These are phyloP conservation scores for Aplochiton taeniatus DNA, from an alignment of 2,797 vertebrate species.

Conservation along the genomic window DNA sequence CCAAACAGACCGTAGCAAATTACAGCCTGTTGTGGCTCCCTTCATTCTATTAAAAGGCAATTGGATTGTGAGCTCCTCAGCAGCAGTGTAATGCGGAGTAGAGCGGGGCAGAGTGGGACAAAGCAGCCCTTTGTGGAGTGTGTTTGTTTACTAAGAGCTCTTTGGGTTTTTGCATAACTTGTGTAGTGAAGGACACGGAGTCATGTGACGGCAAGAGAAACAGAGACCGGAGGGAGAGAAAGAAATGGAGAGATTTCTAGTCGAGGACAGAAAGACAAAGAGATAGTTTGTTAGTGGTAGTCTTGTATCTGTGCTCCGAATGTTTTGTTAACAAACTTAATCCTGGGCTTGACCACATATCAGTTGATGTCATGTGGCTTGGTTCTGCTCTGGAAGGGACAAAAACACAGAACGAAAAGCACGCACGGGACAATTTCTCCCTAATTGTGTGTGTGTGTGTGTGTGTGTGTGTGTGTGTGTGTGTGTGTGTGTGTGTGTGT, in stretches of 20 bases:
- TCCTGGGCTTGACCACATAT: conserved; percentile 54
- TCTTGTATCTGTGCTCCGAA: conserved; percentile 50
- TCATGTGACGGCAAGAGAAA: conserved; percentile 74
- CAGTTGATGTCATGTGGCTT: conserved; percentile 62
- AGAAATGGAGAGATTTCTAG: conserved; percentile 42
- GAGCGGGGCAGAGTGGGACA: conserved; percentile 58
- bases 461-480: too few relatives aligned
- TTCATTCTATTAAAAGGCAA: conserved; percentile 39
- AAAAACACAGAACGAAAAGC: conserved; percentile 22
- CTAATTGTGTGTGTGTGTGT: conserved; percentile 24
- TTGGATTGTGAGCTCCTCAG: conserved; percentile 41
- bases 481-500: conserved; percentile 23
- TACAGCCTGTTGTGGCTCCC: too few relatives aligned
- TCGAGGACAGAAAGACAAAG: conserved; percentile 58
- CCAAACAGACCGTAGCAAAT: too few relatives aligned
- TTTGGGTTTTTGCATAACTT: conserved; percentile 78
- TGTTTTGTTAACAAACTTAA: conserved; percentile 71
- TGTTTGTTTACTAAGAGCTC: conserved; percentile 78
- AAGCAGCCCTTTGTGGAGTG: conserved; percentile 70
- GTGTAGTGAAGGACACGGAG: conserved; percentile 60
- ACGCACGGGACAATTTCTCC: conserved; percentile 19
- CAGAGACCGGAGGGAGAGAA: conserved; percentile 47
- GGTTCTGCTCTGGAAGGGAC: conserved; percentile 31
- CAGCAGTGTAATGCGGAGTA: conserved; percentile 41
- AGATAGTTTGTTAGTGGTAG: conserved; percentile 55